A percentile compares a stretch with the other conserved stretches of the same genome.
phyloP scores from a whole-genome alignment of 2,888 invertebrate species.

The Calephelis perditalis region DNA sequence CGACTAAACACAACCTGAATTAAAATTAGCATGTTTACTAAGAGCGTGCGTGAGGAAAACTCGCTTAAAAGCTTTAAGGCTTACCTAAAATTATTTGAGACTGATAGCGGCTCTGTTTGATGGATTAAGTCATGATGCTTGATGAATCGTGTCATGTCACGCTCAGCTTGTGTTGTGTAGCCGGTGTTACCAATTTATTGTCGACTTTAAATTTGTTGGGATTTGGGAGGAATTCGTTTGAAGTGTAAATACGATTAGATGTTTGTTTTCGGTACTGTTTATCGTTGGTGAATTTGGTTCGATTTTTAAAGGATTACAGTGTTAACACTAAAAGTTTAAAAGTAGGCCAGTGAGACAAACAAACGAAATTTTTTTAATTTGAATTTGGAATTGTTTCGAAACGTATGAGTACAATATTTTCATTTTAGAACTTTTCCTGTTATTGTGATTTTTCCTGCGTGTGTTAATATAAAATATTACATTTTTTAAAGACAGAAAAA shows the following conservation, averaged over 20 bases:
- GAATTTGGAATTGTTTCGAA: too few relatives aligned
- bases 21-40: slow-evolving; percentile 3
- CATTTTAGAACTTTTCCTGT: too few relatives aligned
- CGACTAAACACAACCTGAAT: slow-evolving; percentile 3
- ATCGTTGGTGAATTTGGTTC: slow-evolving; percentile 13
- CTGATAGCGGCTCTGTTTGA: slow-evolving; percentile 8
- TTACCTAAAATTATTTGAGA: slow-evolving; percentile 10
- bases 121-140: slow-evolving; percentile 25
- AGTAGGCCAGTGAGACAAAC: too few relatives aligned
- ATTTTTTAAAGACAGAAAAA: too few relatives aligned
- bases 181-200: slow-evolving; percentile 7
- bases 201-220: neutral
- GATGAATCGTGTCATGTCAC: slow-evolving; percentile 26
- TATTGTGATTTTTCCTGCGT: too few relatives aligned
- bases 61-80: slow-evolving; percentile 19
- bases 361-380: too few relatives aligned
- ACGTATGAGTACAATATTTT: too few relatives aligned
- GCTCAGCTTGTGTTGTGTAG: slow-evolving; percentile 14
- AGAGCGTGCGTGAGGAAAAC: slow-evolving; percentile 17
- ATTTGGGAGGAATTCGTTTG: neutral
- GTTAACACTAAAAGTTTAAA: too few relatives aligned
- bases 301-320: too few relatives aligned
- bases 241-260: neutral
- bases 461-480: too few relatives aligned
- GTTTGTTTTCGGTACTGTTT: neutral